Conservation (phyloP, 2,888 invertebrate genomes). For the Orthosia cruda region DNA sequence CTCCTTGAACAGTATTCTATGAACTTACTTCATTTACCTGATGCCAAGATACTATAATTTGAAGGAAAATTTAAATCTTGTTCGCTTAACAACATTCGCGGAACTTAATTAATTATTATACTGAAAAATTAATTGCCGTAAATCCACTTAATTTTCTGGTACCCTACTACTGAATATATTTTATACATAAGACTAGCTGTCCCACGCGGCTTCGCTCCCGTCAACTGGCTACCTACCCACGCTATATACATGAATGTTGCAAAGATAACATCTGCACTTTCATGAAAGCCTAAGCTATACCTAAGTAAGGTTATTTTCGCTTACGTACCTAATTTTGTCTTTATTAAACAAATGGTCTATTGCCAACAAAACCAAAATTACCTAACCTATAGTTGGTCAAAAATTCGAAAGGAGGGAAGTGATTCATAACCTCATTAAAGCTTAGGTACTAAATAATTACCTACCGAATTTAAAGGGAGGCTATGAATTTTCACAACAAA, state of each 20-base stretch:
- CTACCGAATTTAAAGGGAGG: neutral
- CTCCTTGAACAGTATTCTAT: constrained; percentile 6
- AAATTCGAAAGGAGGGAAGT: neutral
- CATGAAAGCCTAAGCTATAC: neutral
- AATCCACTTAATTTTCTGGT: neutral
- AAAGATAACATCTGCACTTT: neutral
- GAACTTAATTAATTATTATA: constrained; percentile 24
- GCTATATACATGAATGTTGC: no score
- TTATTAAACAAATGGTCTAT: no score
- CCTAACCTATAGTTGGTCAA: neutral
- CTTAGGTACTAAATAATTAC: neutral
- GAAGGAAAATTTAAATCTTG: constrained; percentile 37
- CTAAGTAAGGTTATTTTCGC: neutral
- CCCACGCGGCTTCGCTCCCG: no score
- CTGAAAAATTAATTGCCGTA: neutral
- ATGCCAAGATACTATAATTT: constrained; percentile 13
- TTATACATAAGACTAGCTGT: no score
- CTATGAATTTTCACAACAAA: no score
- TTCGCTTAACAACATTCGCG: constrained; percentile 33
- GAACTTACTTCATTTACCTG: constrained; percentile 17
- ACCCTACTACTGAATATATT: neutral
- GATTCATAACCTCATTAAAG: neutral
- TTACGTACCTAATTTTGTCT: no score
- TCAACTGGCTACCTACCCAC: no score
- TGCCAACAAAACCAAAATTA: no score